phyloP scores from a whole-genome alignment of 1,140 invertebrate species.

The Lasaia peninsularis region DNA sequence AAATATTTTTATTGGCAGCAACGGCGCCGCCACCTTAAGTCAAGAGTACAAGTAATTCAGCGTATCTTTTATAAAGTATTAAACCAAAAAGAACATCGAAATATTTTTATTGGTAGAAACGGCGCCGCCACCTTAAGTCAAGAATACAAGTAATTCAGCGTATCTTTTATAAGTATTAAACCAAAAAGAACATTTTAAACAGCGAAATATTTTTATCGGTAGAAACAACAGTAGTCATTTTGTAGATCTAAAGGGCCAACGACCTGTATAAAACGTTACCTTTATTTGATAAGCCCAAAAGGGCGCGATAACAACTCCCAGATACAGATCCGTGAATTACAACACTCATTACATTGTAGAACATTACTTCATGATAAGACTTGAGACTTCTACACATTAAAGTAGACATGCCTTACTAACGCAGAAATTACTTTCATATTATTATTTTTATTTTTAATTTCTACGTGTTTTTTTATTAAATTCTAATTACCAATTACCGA shows the following conservation, averaged over 20 bases:
- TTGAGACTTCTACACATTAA: neutral
- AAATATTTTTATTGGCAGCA: no score
- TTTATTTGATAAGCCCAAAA: conserved; percentile 2
- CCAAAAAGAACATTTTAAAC: no score
- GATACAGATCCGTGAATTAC: conserved; percentile 10
- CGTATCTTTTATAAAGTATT: no score
- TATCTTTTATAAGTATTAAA: no score
- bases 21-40: no score
- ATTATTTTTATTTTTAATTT: neutral
- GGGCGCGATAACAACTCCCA: conserved; percentile 1
- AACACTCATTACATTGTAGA: conserved; percentile 8
- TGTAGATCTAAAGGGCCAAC: neutral
- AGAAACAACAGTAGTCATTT: neutral
- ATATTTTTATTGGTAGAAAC: no score
- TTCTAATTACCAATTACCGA: no score
- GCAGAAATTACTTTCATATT: neutral
- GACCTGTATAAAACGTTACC: conserved; percentile 6
- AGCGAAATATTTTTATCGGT: no score
- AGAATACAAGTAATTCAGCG: no score
- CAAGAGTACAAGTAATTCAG: no score
- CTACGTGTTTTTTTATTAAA: neutral
- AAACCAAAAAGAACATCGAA: no score
- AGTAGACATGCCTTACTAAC: neutral
- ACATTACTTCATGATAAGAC: neutral
- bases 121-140: no score